Percentiles rank a stretch among this genome's conserved stretches.
phyloP scores from a whole-genome alignment of 2,888 invertebrate genomes.

The Pheosia gnoma region DNA sequence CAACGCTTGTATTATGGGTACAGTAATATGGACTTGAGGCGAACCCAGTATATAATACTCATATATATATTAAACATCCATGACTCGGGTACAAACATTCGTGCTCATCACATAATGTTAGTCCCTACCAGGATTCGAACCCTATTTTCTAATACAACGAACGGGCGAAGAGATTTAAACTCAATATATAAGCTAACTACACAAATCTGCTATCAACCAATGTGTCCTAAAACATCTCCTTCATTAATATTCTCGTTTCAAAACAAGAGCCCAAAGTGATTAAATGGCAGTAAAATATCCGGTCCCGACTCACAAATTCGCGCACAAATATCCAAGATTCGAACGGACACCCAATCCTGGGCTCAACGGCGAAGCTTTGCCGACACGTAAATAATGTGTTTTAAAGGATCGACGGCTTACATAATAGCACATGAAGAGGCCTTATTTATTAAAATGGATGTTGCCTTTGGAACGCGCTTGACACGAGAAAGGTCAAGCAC shows the following conservation, averaged over 20 bases:
- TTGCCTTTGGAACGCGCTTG: conserved; percentile 15
- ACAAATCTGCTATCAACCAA: neutral
- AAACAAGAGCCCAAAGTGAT: neutral
- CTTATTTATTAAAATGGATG: conserved; percentile 31
- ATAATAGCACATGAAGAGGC: conserved; percentile 34
- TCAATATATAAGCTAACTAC: neutral
- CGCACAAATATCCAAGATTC: conserved; percentile 29
- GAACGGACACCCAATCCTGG: conserved; percentile 22
- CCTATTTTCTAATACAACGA: too few relatives aligned
- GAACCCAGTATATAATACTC: too few relatives aligned
- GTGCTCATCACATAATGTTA: too few relatives aligned
- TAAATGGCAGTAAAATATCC: conserved; percentile 1
- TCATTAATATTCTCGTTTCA: conserved; percentile 6
- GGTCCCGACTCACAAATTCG: conserved; percentile 22
- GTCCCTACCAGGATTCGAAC: too few relatives aligned
- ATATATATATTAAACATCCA: too few relatives aligned
- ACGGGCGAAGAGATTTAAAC: too few relatives aligned
- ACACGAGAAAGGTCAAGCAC: too few relatives aligned
- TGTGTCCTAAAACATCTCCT: neutral
- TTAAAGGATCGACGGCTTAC: conserved; percentile 35
- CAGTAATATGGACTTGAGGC: too few relatives aligned
- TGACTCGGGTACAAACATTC: too few relatives aligned
- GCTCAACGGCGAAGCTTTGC: conserved; percentile 19
- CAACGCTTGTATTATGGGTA: too few relatives aligned
- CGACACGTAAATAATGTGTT: conserved; percentile 32